Evolutionary conservation across 1,140 invertebrate species (phyloP).

Genomic region (Bombus superbus): DNA sequence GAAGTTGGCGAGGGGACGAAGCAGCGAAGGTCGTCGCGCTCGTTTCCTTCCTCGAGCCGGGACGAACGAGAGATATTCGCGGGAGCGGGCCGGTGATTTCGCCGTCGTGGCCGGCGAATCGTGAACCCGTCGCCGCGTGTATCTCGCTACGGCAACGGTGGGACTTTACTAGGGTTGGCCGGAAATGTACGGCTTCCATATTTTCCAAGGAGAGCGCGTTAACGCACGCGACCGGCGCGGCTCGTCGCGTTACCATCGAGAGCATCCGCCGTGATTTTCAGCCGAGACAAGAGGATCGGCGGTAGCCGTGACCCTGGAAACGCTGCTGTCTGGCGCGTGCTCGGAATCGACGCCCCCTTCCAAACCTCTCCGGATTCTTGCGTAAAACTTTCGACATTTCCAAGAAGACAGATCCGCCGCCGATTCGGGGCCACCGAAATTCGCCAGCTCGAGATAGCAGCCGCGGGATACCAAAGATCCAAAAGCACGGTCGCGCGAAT

Average conservation of each 20-base stretch:
- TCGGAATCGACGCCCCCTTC: not conserved
- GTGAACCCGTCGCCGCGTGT: conserved; percentile 27
- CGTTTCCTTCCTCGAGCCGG: not conserved
- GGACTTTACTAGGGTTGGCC: conserved; percentile 53
- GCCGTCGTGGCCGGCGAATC: conserved; percentile 33
- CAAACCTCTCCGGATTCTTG: not conserved
- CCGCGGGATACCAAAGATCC: too few species aligned
- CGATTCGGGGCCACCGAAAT: too few species aligned
- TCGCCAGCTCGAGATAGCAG: too few species aligned
- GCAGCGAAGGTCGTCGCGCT: not conserved
- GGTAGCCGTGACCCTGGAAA: too few species aligned
- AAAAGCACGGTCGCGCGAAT: not conserved
- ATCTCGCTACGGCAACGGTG: too few species aligned
- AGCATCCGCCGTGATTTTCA: conserved; percentile 13
- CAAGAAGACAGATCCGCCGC: not conserved
- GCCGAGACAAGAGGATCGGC: not conserved
- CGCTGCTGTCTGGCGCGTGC: too few species aligned
- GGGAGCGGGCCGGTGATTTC: conserved; percentile 26
- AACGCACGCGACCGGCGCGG: conserved; percentile 24
- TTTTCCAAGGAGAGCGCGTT: conserved; percentile 60
- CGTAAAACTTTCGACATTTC: not conserved
- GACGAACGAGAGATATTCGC: conserved; percentile 25
- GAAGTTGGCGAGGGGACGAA: not conserved
- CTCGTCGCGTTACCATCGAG: too few species aligned
- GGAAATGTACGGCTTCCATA: conserved; percentile 63